phyloP scores from a whole-genome alignment of 1,140 invertebrate species.

The Ceratosolen fusciceps region DNA sequence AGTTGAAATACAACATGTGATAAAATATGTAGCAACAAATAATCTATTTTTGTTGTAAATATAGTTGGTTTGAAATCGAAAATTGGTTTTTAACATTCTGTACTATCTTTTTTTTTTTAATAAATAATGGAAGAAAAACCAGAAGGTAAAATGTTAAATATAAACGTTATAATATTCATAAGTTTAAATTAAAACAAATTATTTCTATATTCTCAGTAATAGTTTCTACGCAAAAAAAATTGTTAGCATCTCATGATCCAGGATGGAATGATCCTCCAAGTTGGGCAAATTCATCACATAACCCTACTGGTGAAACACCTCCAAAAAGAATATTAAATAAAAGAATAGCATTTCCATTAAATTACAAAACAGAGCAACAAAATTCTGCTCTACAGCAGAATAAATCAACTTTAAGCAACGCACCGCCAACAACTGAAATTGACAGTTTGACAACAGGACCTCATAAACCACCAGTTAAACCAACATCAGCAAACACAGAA shows the following conservation, averaged over 20 bases:
- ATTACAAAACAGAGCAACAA: conserved; percentile 48
- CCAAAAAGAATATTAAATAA: conserved; percentile 67
- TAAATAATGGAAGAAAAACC: conserved; percentile 40
- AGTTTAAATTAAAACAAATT: neutral
- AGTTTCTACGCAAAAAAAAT: conserved; percentile 62
- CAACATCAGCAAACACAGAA: conserved; percentile 27
- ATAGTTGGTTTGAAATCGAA: neutral
- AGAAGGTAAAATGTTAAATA: conserved; percentile 38
- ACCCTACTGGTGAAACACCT: conserved; percentile 54
- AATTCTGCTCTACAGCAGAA: conserved; percentile 10
- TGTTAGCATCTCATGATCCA: conserved; percentile 63
- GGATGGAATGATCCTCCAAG: conserved; percentile 73
- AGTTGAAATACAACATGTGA: neutral
- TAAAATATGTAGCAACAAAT: neutral
- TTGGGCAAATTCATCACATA: conserved; percentile 58
- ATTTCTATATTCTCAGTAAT: conserved; percentile 33
- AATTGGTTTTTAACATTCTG: neutral
- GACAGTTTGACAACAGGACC: conserved; percentile 55
- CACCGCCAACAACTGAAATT: conserved; percentile 54
- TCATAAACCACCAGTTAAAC: conserved; percentile 54
- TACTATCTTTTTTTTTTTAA: neutral
- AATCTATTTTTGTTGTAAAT: conserved; percentile 17
- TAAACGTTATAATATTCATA: neutral
- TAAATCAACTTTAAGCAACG: conserved; percentile 40
- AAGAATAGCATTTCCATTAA: conserved; percentile 69